A percentile compares a stretch with the other conserved stretches of the same genome.
These are phyloP conservation scores for Actenoides hombroni DNA, from an alignment of 2,113 vertebrate genomes.

Conservation along the genomic window DNA sequence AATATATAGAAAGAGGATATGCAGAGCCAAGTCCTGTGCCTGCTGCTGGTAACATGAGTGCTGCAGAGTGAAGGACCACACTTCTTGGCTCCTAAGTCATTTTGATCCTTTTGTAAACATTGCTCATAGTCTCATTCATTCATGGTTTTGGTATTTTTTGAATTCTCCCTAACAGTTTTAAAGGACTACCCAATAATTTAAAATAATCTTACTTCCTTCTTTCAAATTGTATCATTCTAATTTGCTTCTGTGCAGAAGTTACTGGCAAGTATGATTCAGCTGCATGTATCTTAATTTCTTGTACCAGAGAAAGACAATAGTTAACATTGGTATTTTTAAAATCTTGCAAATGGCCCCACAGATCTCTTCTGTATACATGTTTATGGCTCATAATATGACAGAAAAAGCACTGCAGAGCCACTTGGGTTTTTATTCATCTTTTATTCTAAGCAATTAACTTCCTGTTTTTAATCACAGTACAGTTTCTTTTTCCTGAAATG, in stretches of 20 bases:
- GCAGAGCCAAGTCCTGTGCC: neutral
- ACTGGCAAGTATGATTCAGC: neutral
- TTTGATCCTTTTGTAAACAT: neutral
- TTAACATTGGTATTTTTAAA: neutral
- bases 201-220: neutral
- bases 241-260: neutral
- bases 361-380: neutral
- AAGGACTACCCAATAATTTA: neutral
- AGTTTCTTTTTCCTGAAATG: constrained; percentile 29
- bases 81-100: neutral
- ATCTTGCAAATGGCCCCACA: constrained; percentile 15
- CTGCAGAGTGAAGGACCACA: neutral
- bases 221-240: neutral
- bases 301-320: neutral
- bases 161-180: neutral
- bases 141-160: neutral
- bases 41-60: neutral
- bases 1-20: neutral
- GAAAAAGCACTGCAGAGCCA: constrained; percentile 32
- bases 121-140: neutral
- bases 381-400: neutral
- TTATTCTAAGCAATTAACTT: constrained; percentile 9
- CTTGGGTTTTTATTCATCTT: neutral
- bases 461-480: constrained; percentile 24
- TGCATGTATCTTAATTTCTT: neutral